A percentile compares a stretch with the other conserved stretches of the same genome.
Evolutionary conservation across 2,797 vertebrate genomes (phyloP).

Genomic region (Graptemys geographica): DNA sequence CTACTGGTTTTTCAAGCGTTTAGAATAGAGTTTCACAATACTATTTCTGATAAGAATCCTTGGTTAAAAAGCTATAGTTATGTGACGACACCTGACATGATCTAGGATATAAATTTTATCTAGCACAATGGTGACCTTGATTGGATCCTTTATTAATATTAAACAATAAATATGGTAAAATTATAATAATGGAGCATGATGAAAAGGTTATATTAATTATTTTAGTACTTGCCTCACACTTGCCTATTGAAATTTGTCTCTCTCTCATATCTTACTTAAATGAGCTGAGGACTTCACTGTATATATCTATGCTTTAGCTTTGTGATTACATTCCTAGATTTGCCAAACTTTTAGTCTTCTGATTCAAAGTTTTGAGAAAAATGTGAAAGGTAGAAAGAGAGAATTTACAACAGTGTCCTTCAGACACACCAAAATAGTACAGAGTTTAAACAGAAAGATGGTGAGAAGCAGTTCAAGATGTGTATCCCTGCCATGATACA

Average conservation of each 20-base stretch:
- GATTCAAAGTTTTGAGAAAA: conserved; percentile 11
- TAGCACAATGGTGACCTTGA: background rate
- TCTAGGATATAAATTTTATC: background rate
- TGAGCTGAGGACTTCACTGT: background rate
- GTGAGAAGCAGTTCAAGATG: rapidly evolving
- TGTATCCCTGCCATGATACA: background rate
- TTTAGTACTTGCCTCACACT: background rate
- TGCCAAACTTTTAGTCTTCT: background rate
- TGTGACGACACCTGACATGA: background rate
- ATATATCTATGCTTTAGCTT: background rate
- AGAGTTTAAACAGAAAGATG: background rate
- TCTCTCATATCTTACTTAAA: background rate
- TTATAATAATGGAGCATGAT: background rate
- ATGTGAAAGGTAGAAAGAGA: background rate
- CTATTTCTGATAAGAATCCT: background rate
- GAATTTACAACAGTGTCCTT: background rate
- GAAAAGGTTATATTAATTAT: background rate
- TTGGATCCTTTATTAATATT: background rate
- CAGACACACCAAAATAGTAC: background rate
- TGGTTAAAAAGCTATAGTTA: background rate
- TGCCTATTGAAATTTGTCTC: background rate
- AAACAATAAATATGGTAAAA: background rate
- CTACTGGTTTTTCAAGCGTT: background rate
- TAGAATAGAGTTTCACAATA: background rate
- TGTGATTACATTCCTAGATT: conserved; percentile 39